A percentile compares a stretch with the other conserved stretches of the same genome.
Evolutionary conservation across 2,797 vertebrate species (phyloP).

Genomic region (Syngnathus rostellatus): DNA sequence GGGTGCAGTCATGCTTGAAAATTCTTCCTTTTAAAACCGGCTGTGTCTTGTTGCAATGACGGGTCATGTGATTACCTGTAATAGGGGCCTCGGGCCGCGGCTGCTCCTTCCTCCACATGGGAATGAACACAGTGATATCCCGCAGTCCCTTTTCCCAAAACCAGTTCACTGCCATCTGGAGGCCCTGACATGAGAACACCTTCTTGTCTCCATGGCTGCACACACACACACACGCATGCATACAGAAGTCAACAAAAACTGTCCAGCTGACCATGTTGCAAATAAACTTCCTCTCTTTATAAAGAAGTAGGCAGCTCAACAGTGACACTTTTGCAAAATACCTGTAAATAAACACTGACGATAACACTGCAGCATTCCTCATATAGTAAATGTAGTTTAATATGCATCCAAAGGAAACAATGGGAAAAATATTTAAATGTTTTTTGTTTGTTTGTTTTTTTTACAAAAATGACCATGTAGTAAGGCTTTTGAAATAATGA

Average conservation of each 20-base stretch:
- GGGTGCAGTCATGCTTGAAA: not conserved
- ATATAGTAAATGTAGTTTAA: not conserved
- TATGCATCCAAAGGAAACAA: not conserved
- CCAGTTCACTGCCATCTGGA: conserved; percentile 87
- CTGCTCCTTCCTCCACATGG: conserved; percentile 86
- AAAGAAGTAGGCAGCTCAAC: not conserved
- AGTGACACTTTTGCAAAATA: not conserved
- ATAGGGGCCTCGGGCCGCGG: conserved; percentile 77
- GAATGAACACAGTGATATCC: conserved; percentile 88
- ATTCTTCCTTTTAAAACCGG: not conserved
- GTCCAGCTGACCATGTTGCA: not conserved
- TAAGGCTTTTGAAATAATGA: too few relatives aligned
- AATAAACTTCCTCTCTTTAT: not conserved
- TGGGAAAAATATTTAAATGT: too few relatives aligned
- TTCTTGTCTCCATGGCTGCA: conserved; percentile 86
- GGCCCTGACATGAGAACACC: conserved; percentile 86
- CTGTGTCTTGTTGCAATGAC: not conserved
- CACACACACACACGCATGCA: conserved; percentile 30
- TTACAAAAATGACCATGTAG: too few relatives aligned
- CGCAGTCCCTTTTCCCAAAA: conserved; percentile 81
- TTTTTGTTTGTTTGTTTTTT: too few relatives aligned
- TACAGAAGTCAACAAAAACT: not conserved
- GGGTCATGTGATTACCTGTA: conserved; percentile 62
- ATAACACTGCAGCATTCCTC: not conserved
- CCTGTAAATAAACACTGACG: not conserved